Conservation (phyloP, 2,113 vertebrate species). For the Anser brachyrhynchus region DNA sequence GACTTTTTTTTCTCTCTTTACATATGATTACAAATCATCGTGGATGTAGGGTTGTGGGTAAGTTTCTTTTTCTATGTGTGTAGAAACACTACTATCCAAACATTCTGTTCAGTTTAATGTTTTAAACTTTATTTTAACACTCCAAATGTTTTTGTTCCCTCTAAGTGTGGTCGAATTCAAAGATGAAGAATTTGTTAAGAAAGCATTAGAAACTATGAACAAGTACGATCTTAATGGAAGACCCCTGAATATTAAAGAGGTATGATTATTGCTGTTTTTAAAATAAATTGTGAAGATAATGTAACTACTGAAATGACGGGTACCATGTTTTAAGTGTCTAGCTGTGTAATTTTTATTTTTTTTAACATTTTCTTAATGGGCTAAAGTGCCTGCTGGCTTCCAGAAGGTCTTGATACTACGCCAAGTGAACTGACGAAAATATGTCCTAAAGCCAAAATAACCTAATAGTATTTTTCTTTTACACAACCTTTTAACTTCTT, state of each 20-base stretch:
- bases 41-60: constrained; percentile 95
- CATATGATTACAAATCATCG: constrained; percentile 70
- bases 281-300: background rate
- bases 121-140: constrained; percentile 57
- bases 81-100: background rate
- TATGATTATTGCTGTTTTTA: constrained; percentile 63
- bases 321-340: background rate
- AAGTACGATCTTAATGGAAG: constrained; percentile 95
- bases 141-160: constrained; percentile 51
- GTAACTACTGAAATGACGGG: background rate
- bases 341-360: background rate
- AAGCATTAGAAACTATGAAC: constrained; percentile 95
- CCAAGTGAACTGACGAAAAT: background rate
- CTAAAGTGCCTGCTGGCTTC: background rate
- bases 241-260: constrained; percentile 97
- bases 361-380: background rate
- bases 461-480: background rate
- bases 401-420: background rate
- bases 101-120: background rate
- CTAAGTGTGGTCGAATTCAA: constrained; percentile 98
- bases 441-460: background rate
- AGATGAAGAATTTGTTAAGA: constrained; percentile 98
- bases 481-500: background rate
- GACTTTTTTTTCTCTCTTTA: constrained; percentile 67
- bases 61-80: constrained; percentile 74